phyloP scores from a whole-genome alignment of 2,888 invertebrate genomes.

The Callosobruchus maculatus region DNA sequence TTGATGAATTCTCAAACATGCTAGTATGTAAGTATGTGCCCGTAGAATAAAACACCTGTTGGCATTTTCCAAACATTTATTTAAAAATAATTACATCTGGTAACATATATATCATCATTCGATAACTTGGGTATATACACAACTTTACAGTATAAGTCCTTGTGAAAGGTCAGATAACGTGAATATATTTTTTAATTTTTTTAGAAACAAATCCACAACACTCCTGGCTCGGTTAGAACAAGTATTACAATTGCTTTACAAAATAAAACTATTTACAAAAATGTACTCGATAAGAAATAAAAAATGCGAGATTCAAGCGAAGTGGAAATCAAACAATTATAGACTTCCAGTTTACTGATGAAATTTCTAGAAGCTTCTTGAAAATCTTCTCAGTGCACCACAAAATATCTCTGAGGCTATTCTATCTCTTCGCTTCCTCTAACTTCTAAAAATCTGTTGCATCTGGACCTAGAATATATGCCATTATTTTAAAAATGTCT shows the following conservation, averaged over 20 bases:
- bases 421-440: slow-evolving; percentile 8
- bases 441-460: slow-evolving; percentile 56
- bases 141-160: not conserved
- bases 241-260: slow-evolving; percentile 3
- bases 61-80: not conserved
- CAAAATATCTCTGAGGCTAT: slow-evolving; percentile 8
- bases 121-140: not conserved
- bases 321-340: not conserved
- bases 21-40: not conserved
- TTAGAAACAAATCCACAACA: slow-evolving; percentile 1
- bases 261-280: not conserved
- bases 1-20: not conserved
- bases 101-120: not conserved
- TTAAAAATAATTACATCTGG: not conserved
- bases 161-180: not conserved
- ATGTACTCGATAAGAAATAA: not conserved
- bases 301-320: not conserved
- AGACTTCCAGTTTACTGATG: not conserved
- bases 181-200: not conserved
- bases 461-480: slow-evolving; percentile 56
- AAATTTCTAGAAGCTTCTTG: not conserved
- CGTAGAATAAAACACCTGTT: not conserved
- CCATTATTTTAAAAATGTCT: not conserved
- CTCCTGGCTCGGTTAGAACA: slow-evolving; percentile 1
- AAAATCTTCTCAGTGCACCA: slow-evolving; percentile 10